Evolutionary conservation across 2,797 vertebrate species (phyloP), one percentile per base, ranked within the genome.

Genomic region (Smutsia temminckii): DNA sequence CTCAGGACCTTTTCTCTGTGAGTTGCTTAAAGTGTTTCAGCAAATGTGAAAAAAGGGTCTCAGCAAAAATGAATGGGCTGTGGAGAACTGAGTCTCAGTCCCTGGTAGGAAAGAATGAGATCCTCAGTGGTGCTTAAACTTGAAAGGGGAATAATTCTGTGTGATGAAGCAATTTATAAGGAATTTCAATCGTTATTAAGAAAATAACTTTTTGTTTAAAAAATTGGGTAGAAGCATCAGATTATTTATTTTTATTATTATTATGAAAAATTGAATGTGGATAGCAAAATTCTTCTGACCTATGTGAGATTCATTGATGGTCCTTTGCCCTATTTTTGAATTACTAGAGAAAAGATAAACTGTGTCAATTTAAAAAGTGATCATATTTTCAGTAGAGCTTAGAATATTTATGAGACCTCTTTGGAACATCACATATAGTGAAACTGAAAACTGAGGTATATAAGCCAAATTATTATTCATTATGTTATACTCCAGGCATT

Each of bases 361-460:
- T 42, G 16, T 75, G 63, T 64, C 25, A 46, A 66, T 87, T 93
- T 68, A 80, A 91, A 71, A 95, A 79, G 40, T 51, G 84, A 85
- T 75, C 34, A 40, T 23, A 80, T 12, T 89, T 80, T 5, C 42
- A 61, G 57, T 37, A 27, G 46, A 51, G 8, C 71, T 94, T 85
- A 40, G 25, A 27, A 79, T 66, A 34, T 88, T 89, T 94, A 74
- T 84, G 53, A 94, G 59, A 51, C 57, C 63, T 42, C 34, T 78
- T 69, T 95, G 37, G 68, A 69, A 74, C 3, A 78, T 66, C 59
- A 12, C 83, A 37, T 74, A 63, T 18, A 34, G 1, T 86, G 25
- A 77, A 49, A 71, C 49, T 95, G 71, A 91, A 93, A 84, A 64
- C 51, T 66, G 83, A 93, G 32, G 25, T 49, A 8, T 64, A n/a